A percentile compares a stretch with the other conserved stretches of the same genome.
Evolutionary conservation across 2,888 invertebrate genomes (phyloP).

Genomic region (Dione juno): DNA sequence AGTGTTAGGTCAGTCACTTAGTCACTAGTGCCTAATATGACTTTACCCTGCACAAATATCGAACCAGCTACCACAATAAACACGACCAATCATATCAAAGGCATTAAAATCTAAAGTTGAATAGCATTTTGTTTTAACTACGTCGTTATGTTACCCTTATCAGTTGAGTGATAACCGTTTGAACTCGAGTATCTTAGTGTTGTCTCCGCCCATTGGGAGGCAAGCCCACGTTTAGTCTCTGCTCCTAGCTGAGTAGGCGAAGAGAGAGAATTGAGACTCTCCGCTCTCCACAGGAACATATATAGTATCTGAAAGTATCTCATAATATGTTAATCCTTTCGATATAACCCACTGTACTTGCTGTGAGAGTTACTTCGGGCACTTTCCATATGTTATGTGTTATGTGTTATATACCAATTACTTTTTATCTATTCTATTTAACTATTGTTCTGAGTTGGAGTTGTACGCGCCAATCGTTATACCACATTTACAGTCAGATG

Average conservation of each 20-base stretch:
- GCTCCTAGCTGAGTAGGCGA: background rate
- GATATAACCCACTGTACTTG: no score
- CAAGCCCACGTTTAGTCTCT: background rate
- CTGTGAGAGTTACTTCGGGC: no score
- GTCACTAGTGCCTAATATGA: background rate
- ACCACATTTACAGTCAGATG: no score
- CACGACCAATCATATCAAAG: background rate
- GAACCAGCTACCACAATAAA: background rate
- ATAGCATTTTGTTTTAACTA: constrained; percentile 6
- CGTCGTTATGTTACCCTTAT: constrained; percentile 12
- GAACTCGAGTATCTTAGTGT: constrained; percentile 15
- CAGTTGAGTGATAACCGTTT: constrained; percentile 16
- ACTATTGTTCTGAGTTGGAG: no score
- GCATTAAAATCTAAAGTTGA: constrained; percentile 5
- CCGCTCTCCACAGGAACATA: background rate
- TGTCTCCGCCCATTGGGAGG: constrained; percentile 21
- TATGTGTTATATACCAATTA: no score
- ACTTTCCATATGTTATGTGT: no score
- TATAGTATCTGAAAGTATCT: no score
- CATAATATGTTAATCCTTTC: no score
- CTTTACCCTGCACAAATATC: background rate
- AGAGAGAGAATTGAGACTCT: background rate
- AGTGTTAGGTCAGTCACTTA: no score
- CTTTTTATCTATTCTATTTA: no score
- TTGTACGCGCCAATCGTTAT: no score